Evolutionary conservation across 2,113 vertebrate genomes (phyloP), one percentile per base, ranked within the genome.

Genomic region (Elephantulus edwardii): DNA sequence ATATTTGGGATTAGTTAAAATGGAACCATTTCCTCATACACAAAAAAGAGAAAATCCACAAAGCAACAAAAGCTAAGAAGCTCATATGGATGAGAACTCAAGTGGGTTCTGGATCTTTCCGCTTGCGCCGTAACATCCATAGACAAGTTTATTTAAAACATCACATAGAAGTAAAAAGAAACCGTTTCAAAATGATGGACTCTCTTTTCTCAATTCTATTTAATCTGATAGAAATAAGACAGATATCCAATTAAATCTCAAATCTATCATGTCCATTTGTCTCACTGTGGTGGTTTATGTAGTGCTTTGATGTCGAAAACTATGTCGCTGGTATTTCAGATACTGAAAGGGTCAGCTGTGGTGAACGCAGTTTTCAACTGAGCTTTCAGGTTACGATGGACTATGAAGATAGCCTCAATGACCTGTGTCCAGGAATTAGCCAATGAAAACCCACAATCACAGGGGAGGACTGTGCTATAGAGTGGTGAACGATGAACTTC

Each of bases 221-320:
- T 71, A 30, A 72, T 28, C 38, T 0, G 0, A 28, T 4, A 46
- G 64, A 48, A 35, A 66, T 2, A 2, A 19, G 70, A 35, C 8
- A 16, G 28, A n/a, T 33, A 28, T 38, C 6, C 28, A 20, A 9
- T 33, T 2, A 16, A 0, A 0, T n/a, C 0, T 11, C 1, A 0
- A 2, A 0, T 22, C 0, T 60, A 62, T 2, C 58, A 62, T 8
- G 64, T 68, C n/a, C 19, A 20, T 68, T 12, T 22, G 19, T 68
- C 16, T 4, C 66, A 38, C 35, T 38, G 35, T 68, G 66, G 35
- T 38, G 19, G n/a, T 6, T 22, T 68, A 8, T 22, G 7, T 7
- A 7, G 4, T 17, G 66, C 35, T 38, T 7, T 20, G 66, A 22
- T 38, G n/a, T 8, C 22, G 19, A 35, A 22, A 68, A 38, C 58